Percentiles rank a stretch among this genome's conserved stretches.
These are phyloP conservation scores for Geotrypetes seraphini DNA, from an alignment of 2,797 vertebrate genomes.

Conservation along the genomic window DNA sequence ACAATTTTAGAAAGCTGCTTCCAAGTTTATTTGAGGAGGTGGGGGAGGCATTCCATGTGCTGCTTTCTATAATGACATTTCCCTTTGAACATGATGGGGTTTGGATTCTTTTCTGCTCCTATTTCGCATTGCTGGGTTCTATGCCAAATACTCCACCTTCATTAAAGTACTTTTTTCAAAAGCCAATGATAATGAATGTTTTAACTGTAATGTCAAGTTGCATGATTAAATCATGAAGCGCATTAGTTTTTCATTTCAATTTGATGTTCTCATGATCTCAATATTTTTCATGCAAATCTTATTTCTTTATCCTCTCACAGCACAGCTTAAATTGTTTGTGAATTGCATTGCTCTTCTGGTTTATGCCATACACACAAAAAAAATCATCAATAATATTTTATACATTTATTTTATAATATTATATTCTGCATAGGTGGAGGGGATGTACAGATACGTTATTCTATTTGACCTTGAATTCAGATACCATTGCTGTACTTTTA, in stretches of 20 bases:
- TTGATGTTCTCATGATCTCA: slow-evolving; percentile 61
- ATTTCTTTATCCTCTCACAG: slow-evolving; percentile 62
- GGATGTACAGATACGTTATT: slow-evolving; percentile 34
- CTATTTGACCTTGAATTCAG: slow-evolving; percentile 29
- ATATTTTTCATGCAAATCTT: slow-evolving; percentile 71
- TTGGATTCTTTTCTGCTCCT: too few species aligned
- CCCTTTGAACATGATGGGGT: too few species aligned
- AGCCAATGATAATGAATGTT: slow-evolving; percentile 46
- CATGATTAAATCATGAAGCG: slow-evolving; percentile 66
- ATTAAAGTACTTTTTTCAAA: slow-evolving; percentile 57
- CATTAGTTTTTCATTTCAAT: slow-evolving; percentile 54
- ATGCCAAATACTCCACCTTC: slow-evolving; percentile 37
- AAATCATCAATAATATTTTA: slow-evolving; percentile 47
- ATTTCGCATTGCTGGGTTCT: slow-evolving; percentile 39
- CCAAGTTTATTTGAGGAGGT: too few species aligned
- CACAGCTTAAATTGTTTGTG: slow-evolving; percentile 61
- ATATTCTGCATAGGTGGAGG: slow-evolving; percentile 44
- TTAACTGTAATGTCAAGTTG: slow-evolving; percentile 48
- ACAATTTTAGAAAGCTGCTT: too few species aligned
- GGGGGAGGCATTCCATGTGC: too few species aligned
- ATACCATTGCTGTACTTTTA: slow-evolving; percentile 19
- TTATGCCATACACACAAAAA: too few species aligned
- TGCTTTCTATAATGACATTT: too few species aligned
- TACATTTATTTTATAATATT: slow-evolving; percentile 57
- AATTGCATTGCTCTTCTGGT: slow-evolving; percentile 50